phyloP scores from a whole-genome alignment of 92 coral and sea anemone species.

The Paramuricea clavata region DNA sequence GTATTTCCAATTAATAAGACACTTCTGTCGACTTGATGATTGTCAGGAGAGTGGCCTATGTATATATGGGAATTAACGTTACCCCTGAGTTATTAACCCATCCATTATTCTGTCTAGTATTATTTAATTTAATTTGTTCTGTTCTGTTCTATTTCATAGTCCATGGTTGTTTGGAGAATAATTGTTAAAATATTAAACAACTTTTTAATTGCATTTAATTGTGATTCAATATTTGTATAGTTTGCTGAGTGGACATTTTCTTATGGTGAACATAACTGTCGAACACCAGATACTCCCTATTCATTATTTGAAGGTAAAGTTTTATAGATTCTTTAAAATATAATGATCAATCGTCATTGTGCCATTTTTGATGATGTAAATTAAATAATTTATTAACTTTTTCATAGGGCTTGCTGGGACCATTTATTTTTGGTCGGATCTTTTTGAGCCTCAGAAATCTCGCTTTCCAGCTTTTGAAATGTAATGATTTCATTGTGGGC shows the following conservation, averaged over 20 bases:
- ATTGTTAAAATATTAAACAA: not conserved
- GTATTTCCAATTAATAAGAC: too few relatives aligned
- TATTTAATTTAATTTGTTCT: too few relatives aligned
- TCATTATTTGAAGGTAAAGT: slow-evolving; percentile 94
- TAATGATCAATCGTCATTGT: too few relatives aligned
- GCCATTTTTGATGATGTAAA: too few relatives aligned
- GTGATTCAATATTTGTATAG: too few relatives aligned
- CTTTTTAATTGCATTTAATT: too few relatives aligned
- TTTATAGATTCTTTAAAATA: not conserved
- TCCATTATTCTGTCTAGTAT: too few relatives aligned
- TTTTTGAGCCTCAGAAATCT: slow-evolving; percentile 78
- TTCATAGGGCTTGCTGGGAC: slow-evolving; percentile 96
- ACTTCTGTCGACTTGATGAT: too few relatives aligned
- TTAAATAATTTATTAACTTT: not conserved
- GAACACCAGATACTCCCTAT: slow-evolving; percentile 89
- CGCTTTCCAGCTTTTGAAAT: slow-evolving; percentile 94
- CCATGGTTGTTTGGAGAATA: not conserved
- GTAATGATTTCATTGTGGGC: not conserved
- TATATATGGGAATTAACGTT: too few relatives aligned
- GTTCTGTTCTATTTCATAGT: too few relatives aligned
- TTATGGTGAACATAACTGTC: slow-evolving; percentile 88
- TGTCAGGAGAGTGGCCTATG: too few relatives aligned
- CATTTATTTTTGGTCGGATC: slow-evolving; percentile 88
- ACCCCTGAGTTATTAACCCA: too few relatives aligned
- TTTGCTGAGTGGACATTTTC: slow-evolving; percentile 99